Base-by-base conservation (phyloP, 2,113 vertebrate genomes). In the Microtus montanus region DNA sequence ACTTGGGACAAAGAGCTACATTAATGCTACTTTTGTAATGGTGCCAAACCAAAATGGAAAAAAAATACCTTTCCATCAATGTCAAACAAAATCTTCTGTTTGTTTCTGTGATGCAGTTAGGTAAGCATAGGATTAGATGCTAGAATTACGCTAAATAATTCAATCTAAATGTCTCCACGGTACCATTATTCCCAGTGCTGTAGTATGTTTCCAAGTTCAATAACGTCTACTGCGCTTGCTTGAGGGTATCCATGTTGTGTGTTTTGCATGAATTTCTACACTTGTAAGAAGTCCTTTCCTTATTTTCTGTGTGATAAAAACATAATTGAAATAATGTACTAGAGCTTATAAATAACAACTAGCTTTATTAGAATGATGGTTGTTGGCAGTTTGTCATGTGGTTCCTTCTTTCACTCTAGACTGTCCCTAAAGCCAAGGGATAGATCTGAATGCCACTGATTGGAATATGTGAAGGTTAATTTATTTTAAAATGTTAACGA, bases 111-210 rank as follows among this genome's bases (percentile, higher is more conserved):
- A 85, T 94, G 63, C 17, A n/a, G 28, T 89, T 89, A n/a, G 17
- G 64, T 78, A 33, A 52, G 61, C 52, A 93, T 93, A 38, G n/a
- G 86, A 82, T 90, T 94, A 95, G 78, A 91, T 85, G 41, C 61
- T 86, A 63, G 26, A 94, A 64, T 82, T 26, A 13, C 33, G 19
- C 74, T 94, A 91, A 90, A 47, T 41, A 20, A 83, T 77, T 82
- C 35, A 13, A 22, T 93, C 91, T 94, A 30, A 89, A 80, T 82
- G 30, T 47, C 82, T 41, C 61, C 78, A 35, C 8, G 22, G 5
- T 70, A 71, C 73, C 52, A 10, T 95, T 58, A 35, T 75, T 91
- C 78, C 78, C 49, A 73, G 24, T 38, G 33, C 19, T 35, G 3
- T 35, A 28, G 5, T 30, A 0, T 64, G 63, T 78, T 13, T 61